Evolutionary conservation across 2,113 vertebrate species (phyloP).

Genomic region (Tringa solitaria): DNA sequence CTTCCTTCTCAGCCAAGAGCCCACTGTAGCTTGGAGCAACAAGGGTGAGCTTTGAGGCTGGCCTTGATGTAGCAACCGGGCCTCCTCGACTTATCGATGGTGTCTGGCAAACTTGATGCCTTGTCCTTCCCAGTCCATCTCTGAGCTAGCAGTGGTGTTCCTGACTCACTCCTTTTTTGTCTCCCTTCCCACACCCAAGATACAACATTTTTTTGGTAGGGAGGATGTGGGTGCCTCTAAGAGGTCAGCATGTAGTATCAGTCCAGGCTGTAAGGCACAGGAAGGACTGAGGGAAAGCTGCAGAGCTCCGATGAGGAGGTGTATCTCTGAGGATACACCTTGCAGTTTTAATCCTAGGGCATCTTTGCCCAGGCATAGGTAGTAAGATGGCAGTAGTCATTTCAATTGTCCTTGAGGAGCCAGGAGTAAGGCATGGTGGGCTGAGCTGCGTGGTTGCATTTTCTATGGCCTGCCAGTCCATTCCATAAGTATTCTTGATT

Average conservation of each 20-base stretch:
- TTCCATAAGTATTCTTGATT: background rate
- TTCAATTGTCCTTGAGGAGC: background rate
- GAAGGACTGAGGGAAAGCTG: background rate
- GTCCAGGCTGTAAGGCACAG: background rate
- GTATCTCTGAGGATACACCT: too few species aligned
- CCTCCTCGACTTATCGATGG: background rate
- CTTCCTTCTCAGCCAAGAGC: background rate
- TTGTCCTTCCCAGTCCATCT: accelerated
- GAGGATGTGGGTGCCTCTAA: background rate
- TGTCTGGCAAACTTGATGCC: background rate
- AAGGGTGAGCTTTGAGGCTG: background rate
- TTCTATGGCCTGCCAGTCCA: background rate
- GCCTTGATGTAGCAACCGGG: background rate
- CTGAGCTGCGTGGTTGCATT: background rate
- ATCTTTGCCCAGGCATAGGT: background rate
- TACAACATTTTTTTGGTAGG: accelerated
- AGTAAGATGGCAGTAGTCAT: background rate
- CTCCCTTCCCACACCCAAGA: background rate
- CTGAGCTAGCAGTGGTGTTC: accelerated
- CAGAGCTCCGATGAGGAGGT: background rate
- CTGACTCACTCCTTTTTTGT: background rate
- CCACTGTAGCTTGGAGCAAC: background rate
- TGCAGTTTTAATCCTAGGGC: background rate
- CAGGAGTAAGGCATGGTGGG: accelerated
- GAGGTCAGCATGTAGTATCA: accelerated